Percentiles rank a stretch among this genome's conserved stretches.
Evolutionary conservation across 1,140 invertebrate species (phyloP).

Genomic region (Tetraneura akinire): DNA sequence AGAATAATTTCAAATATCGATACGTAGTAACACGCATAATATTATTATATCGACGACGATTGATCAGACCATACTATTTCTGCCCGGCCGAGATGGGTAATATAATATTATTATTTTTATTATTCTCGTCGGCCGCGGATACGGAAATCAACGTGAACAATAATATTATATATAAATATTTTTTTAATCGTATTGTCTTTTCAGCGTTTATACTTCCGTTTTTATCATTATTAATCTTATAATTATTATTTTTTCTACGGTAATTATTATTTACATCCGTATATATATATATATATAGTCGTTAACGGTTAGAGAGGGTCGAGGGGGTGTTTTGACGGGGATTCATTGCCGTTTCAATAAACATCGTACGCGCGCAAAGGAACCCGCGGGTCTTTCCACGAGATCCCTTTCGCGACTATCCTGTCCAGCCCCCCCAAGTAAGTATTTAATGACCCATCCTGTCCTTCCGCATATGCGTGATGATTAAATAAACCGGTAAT

Average conservation of each 20-base stretch:
- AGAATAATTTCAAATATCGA: too few species aligned
- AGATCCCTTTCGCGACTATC: not conserved
- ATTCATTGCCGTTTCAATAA: slow-evolving; percentile 42
- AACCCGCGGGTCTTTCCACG: not conserved
- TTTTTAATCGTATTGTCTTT: not conserved
- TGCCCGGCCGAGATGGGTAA: too few species aligned
- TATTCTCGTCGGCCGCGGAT: too few species aligned
- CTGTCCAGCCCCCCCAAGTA: not conserved
- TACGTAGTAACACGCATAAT: too few species aligned
- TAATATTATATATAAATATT: too few species aligned
- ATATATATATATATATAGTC: too few species aligned
- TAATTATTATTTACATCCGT: not conserved
- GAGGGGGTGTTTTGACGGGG: not conserved
- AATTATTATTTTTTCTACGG: not conserved
- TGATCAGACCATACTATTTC: too few species aligned
- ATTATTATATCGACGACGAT: too few species aligned
- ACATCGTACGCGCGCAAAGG: not conserved
- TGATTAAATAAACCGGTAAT: slow-evolving; percentile 47
- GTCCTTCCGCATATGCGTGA: not conserved
- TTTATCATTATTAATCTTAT: not conserved
- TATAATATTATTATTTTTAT: too few species aligned
- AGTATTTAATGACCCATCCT: not conserved
- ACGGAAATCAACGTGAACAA: too few species aligned
- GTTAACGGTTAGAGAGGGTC: not conserved
- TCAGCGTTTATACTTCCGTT: not conserved